Percentiles rank a stretch among this genome's conserved stretches.
phyloP scores from a whole-genome alignment of 35 echinoderm and acorn worm genomes.

The Amphiura filiformis region DNA sequence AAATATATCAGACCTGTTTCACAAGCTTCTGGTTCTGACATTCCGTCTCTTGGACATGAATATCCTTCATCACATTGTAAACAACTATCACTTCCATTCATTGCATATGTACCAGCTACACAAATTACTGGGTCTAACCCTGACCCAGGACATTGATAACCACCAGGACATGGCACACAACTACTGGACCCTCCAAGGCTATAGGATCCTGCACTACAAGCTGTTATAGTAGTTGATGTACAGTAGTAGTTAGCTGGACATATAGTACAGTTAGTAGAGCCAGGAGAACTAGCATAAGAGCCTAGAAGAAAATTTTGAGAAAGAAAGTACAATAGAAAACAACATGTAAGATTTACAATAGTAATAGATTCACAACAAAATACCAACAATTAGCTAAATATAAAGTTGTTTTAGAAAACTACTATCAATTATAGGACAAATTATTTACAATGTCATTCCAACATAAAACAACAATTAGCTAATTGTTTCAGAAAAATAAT shows the following conservation, averaged over 20 bases:
- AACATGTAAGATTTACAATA: too few relatives aligned
- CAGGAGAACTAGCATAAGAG: constrained; percentile 40
- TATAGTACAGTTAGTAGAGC: constrained; percentile 52
- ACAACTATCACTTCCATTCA: constrained; percentile 74
- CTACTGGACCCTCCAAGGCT: constrained; percentile 56
- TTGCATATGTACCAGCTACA: constrained; percentile 52
- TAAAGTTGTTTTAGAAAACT: too few relatives aligned
- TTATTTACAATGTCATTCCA: too few relatives aligned
- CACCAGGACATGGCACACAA: constrained; percentile 72
- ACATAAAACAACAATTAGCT: too few relatives aligned
- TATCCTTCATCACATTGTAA: constrained; percentile 73
- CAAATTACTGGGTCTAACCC: constrained; percentile 47
- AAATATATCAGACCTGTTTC: constrained; percentile 34
- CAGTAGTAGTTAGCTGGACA: constrained; percentile 71
- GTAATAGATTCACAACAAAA: too few relatives aligned
- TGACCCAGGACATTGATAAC: constrained; percentile 75
- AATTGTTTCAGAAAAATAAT: too few relatives aligned
- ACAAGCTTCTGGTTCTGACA: constrained; percentile 42
- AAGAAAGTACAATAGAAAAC: too few relatives aligned
- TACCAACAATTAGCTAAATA: too few relatives aligned
- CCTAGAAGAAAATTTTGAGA: too few relatives aligned
- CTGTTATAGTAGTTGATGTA: constrained; percentile 36
- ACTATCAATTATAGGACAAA: too few relatives aligned
- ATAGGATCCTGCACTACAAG: constrained; percentile 62
- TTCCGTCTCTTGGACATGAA: constrained; percentile 70